Conservation (phyloP, 2,113 vertebrate genomes). For the Brachypteracias leptosomus region DNA sequence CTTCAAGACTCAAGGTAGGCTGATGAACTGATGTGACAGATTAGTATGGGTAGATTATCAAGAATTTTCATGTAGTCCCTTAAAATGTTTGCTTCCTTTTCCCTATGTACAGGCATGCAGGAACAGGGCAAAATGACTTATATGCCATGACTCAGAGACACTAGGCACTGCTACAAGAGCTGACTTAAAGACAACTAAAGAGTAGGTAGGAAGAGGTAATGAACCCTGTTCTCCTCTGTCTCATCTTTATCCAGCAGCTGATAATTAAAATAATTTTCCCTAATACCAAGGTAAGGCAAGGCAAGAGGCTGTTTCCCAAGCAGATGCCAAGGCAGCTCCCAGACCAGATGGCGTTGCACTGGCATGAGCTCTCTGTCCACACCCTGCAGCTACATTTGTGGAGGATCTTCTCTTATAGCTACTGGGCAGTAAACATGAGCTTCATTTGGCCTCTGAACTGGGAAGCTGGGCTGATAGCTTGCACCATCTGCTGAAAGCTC, state of each 20-base stretch:
- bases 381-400: neutral
- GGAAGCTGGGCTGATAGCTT: neutral
- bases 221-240: neutral
- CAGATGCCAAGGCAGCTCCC: constrained; percentile 31
- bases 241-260: neutral
- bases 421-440: constrained; percentile 1
- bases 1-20: fast-evolving
- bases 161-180: neutral
- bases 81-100: neutral
- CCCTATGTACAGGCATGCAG: neutral
- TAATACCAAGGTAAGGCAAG: neutral
- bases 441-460: neutral
- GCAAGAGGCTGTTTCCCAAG: neutral
- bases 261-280: neutral
- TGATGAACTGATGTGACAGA: neutral
- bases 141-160: neutral
- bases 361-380: neutral
- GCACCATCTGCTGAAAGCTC: neutral
- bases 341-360: constrained; percentile 33
- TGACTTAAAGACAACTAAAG: neutral
- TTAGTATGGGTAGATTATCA: neutral
- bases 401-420: neutral
- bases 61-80: neutral
- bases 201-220: neutral
- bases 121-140: neutral